Evolutionary conservation across 2,888 invertebrate species (phyloP), one percentile per base, ranked within the genome.

Genomic region (Epinotia demarniana): DNA sequence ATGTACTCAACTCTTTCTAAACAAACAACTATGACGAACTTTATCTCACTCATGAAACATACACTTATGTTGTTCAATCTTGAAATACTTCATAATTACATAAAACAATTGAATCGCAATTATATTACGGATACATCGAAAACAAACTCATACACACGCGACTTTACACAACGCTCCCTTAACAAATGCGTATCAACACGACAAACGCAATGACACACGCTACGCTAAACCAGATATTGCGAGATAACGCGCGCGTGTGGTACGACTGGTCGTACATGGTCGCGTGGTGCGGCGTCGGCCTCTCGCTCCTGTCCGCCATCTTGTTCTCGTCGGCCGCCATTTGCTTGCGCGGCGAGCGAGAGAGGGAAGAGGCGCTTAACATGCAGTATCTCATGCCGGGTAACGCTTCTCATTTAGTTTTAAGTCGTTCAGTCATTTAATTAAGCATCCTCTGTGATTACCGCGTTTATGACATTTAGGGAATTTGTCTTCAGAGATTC

Each of bases 321-420:
- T 96, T 98, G 92, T 97, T 98, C 93, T 97, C 98, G 87, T 98
- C 98, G 90, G 98, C 98, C 87, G 98, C 98, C 90, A 97, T 98
- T 94, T 98, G 98, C 95, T 96, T 98, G 92, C 96, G 98, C 91
- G 98, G 97, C 92, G 98, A 98, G 95, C 96, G 98, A 89, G 98
- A 98, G 94, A 96, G 97, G 92, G 98, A 98, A 93, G 98, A 98
- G 94, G 98, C 98, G 93, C 96, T 98, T 95, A 98, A 98, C 95
- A 97, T 98, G 97, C 98, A 98, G 96, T 98, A 98, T 95, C 96
- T 98, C 95, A 98, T 98, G 98, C 98, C 98, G 95, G 98, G 98
- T 98, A 96, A 90, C 82, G 88, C 87, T 86, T 71, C 66, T 60
- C 72, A 72, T 72, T 53, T 75, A 60, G 62, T 12, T 76, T 72